Evolutionary conservation across 2,113 vertebrate species (phyloP), one percentile per base, ranked within the genome.

Genomic region (Atractosteus spatula): DNA sequence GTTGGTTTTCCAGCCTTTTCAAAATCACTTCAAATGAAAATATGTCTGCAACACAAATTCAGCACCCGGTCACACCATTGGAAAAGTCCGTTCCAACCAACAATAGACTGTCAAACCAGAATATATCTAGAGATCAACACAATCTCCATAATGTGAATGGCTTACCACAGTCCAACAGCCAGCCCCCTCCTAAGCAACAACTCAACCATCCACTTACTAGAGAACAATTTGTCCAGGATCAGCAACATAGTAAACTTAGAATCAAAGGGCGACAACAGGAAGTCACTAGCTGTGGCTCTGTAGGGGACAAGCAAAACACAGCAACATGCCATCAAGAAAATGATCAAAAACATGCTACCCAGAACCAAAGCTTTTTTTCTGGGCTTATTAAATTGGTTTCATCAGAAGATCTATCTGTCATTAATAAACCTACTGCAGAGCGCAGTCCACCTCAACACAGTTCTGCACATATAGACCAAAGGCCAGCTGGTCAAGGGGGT

Each of bases 381-480:
- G 82, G 85, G 66, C 72, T 89, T 73, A 85, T 89, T 72, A 95
- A 88, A 75, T 89, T 89, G 85, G 85, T 92, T 74, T 93, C 93
- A 75, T 79, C 83, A 62, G 89, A 92, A 81, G 92, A 89, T 70
- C 14, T 81, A 16, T 77, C 66, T 55, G 71, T 71, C 73, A 83
- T 81, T 41, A n/a, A 66, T 55, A 80, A 79, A 11, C 10, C 68
- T 42, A 75, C 73, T 63, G 75, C 74, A 7, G 47, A 62, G 55
- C 62, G 76, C 70, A 74, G 66, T 71, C 87, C 74, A 76, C 13
- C 69, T 68, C 79, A 67, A 55, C 81, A 82, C 74, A 57, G 71
- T 11, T 76, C 82, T 56, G 71, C 79, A 29, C 29, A 29, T 29
- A 29, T 29, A 29, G 29, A 29, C 29, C 29, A 29, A 29, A 29